Conservation (phyloP, 2,888 invertebrate species). For the Allacma fusca region DNA sequence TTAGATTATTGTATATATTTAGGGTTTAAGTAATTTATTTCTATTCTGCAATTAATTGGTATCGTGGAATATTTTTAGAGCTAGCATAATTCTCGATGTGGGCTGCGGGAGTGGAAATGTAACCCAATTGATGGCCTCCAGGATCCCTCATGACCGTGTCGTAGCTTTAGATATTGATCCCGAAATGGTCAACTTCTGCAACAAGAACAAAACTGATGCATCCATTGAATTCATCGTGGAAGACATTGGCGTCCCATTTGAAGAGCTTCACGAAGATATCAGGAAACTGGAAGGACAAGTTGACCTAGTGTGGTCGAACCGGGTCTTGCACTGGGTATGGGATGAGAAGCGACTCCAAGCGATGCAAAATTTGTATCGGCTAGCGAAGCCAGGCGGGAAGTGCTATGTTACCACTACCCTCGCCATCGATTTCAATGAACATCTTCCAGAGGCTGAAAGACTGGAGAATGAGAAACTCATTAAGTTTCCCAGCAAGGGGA, state of each 20-base stretch:
- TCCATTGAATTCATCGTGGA: conserved; percentile 6
- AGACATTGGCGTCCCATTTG: conserved; percentile 25
- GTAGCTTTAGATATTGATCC: conserved; percentile 23
- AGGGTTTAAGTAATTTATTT: no score
- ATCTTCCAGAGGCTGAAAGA: not conserved
- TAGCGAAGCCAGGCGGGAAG: conserved; percentile 1
- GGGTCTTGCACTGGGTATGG: conserved; percentile 23
- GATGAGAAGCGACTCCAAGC: not conserved
- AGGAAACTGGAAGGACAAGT: conserved; percentile 14
- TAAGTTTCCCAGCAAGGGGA: not conserved
- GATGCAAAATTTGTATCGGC: not conserved
- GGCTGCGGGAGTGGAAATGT: conserved; percentile 32
- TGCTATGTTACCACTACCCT: not conserved
- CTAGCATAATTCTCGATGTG: conserved; percentile 11
- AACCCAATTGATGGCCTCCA: not conserved
- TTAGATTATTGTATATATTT: no score
- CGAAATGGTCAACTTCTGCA: conserved; percentile 15
- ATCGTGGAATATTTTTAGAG: no score
- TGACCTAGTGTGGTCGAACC: conserved; percentile 37
- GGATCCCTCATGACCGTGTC: not conserved
- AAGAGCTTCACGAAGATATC: not conserved
- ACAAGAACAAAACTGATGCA: not conserved
- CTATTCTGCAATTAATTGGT: no score
- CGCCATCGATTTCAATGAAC: not conserved
- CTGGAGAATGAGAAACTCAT: not conserved